phyloP scores from a whole-genome alignment of 1,140 invertebrate species.

The Eufriesea mexicana region DNA sequence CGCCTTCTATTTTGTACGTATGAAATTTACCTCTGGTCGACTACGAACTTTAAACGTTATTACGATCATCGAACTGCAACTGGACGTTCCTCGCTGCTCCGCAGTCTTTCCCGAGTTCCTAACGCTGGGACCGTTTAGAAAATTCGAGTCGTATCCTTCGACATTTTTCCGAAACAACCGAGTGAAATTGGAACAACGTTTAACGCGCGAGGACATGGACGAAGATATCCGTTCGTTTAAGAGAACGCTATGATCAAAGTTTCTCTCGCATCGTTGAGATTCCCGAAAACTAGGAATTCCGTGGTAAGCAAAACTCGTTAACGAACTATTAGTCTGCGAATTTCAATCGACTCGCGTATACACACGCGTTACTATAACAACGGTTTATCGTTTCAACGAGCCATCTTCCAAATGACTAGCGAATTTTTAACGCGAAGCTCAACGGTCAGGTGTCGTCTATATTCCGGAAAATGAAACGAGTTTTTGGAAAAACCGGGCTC shows the following conservation, averaged over 20 bases:
- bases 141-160: background rate
- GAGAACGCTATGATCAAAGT: background rate
- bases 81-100: too few species aligned
- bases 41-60: too few species aligned
- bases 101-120: too few species aligned
- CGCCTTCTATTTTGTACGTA: too few species aligned
- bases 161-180: too few species aligned
- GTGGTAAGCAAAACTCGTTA: background rate
- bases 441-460: background rate
- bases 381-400: too few species aligned
- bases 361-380: background rate
- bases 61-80: too few species aligned
- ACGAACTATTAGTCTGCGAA: background rate
- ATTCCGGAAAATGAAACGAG: too few species aligned
- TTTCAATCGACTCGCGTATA: background rate
- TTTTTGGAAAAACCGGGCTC: too few species aligned
- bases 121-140: too few species aligned
- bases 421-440: background rate
- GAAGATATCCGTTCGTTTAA: background rate
- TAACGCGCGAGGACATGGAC: background rate
- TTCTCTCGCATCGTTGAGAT: background rate
- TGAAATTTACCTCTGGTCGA: too few species aligned
- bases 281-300: background rate
- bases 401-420: too few species aligned
- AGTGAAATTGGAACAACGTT: background rate